Evolutionary conservation across 2,797 vertebrate genomes (phyloP).

Genomic region (Clarias platycephalus): DNA sequence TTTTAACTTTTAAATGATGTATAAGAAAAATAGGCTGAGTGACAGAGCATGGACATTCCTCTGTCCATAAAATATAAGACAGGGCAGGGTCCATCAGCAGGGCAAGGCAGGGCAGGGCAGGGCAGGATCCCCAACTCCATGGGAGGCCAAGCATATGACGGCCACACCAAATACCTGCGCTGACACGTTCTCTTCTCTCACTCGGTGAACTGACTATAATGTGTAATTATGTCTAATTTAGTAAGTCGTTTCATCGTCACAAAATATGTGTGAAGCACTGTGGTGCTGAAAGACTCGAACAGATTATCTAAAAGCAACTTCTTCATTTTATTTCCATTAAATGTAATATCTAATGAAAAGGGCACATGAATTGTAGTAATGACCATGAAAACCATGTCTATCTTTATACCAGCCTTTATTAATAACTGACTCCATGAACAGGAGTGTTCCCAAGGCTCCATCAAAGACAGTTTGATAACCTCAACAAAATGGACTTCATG

Average conservation of each 20-base stretch:
- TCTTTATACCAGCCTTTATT: neutral
- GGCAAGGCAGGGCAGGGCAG: neutral
- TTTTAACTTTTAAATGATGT: neutral
- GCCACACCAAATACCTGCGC: conserved; percentile 44
- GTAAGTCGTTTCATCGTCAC: neutral
- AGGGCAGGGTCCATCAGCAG: conserved; percentile 13
- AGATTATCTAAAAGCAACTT: neutral
- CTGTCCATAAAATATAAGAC: neutral
- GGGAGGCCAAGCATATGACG: conserved; percentile 31
- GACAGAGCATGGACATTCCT: neutral
- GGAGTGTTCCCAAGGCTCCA: no score
- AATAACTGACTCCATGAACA: neutral
- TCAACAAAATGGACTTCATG: no score
- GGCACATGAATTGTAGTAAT: neutral
- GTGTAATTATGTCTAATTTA: conserved; percentile 6
- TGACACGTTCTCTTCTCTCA: conserved; percentile 18
- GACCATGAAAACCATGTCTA: neutral
- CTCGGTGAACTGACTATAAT: neutral
- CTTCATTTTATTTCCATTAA: neutral
- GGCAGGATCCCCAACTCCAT: conserved; percentile 26
- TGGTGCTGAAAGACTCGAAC: neutral
- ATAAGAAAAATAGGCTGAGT: neutral
- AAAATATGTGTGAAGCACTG: neutral
- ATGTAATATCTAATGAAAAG: neutral
- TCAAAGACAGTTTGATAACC: no score